phyloP scores from a whole-genome alignment of 2,797 vertebrate genomes.

The Potorous gilbertii region DNA sequence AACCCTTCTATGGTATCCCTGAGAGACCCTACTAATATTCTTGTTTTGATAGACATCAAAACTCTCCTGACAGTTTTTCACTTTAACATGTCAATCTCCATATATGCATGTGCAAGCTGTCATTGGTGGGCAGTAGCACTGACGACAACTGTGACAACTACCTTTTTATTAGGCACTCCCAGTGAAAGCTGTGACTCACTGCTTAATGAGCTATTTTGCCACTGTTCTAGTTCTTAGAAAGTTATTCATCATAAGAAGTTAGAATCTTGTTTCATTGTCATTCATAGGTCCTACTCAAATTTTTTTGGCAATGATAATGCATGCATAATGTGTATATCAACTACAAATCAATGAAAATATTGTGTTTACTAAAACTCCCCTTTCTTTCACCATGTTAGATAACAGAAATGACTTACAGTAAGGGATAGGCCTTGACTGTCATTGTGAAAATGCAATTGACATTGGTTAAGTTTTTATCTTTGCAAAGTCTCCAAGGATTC shows the following conservation, averaged over 20 bases:
- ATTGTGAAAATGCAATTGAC: not conserved
- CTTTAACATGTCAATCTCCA: not conserved
- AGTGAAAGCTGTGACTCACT: not conserved
- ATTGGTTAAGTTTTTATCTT: conserved; percentile 2
- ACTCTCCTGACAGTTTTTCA: not conserved
- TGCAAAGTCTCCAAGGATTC: not conserved
- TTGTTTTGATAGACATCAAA: not conserved
- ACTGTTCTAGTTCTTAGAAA: not conserved
- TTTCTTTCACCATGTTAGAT: conserved; percentile 11
- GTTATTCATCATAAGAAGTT: not conserved
- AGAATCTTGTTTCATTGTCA: conserved; percentile 34
- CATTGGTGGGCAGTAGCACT: not conserved
- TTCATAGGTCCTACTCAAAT: conserved; percentile 25
- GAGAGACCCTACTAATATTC: not conserved
- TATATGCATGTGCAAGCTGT: not conserved
- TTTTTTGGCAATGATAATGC: conserved; percentile 18
- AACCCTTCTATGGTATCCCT: not conserved
- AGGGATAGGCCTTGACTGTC: not conserved
- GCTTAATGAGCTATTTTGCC: not conserved
- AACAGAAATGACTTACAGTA: conserved; percentile 11
- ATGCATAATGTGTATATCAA: not conserved
- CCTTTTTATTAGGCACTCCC: not conserved
- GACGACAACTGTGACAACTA: not conserved
- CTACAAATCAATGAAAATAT: conserved; percentile 36
- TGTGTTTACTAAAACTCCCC: not conserved